A percentile compares a stretch with the other conserved stretches of the same genome.
These are phyloP conservation scores for Yponomeuta malinellus DNA, from an alignment of 2,888 invertebrate genomes.

Conservation along the genomic window DNA sequence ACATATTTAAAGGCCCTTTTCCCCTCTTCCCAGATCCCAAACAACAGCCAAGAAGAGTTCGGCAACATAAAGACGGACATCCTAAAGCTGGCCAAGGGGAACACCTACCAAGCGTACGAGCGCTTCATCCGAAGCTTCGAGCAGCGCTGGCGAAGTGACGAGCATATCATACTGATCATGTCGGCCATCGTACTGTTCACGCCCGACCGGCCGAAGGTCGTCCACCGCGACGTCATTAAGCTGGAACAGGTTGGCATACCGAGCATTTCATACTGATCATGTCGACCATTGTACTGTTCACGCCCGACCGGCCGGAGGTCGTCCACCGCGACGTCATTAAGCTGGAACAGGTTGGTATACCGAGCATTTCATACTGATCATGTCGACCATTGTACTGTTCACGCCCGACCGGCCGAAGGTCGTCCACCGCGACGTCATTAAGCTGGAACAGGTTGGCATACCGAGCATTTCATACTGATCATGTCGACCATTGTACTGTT, in stretches of 20 bases:
- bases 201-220: constrained; percentile 85
- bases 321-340: constrained; percentile 90
- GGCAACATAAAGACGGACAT: constrained; percentile 91
- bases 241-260: constrained; percentile 82
- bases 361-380: constrained; percentile 74
- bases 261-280: constrained; percentile 86
- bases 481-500: no score
- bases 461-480: no score
- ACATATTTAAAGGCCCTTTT: no score
- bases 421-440: no score
- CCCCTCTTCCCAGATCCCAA: constrained; percentile 58
- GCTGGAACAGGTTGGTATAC: constrained; percentile 82
- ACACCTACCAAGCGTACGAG: constrained; percentile 91
- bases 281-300: constrained; percentile 93
- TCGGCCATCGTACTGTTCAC: constrained; percentile 94
- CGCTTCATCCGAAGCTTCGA: constrained; percentile 91
- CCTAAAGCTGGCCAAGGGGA: constrained; percentile 91
- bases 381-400: constrained; percentile 91
- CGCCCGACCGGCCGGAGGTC: constrained; percentile 86
- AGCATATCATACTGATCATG: constrained; percentile 91
- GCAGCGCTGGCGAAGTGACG: constrained; percentile 89
- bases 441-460: no score
- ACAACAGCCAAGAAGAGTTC: constrained; percentile 84
- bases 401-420: no score
- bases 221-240: constrained; percentile 89